A percentile compares a stretch with the other conserved stretches of the same genome.
These are phyloP conservation scores for Pantala flavescens DNA, from an alignment of 1,140 invertebrate genomes.

Conservation along the genomic window DNA sequence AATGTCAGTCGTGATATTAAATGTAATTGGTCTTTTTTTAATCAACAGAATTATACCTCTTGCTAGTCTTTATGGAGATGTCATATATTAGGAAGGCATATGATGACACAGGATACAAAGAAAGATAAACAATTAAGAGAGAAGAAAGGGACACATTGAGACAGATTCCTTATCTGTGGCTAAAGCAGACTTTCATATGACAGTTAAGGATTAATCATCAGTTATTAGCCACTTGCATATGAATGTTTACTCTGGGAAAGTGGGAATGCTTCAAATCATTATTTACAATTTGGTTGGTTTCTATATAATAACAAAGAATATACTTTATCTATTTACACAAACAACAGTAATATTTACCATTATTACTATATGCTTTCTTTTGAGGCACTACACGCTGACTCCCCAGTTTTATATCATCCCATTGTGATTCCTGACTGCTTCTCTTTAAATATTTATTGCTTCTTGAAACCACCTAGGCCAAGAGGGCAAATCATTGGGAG, in stretches of 20 bases:
- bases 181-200: too few species aligned
- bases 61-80: too few species aligned
- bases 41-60: too few species aligned
- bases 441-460: too few species aligned
- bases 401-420: not conserved
- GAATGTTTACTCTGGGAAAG: too few species aligned
- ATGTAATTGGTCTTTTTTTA: not conserved
- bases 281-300: not conserved
- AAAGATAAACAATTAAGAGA: too few species aligned
- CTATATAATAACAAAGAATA: conserved; percentile 8
- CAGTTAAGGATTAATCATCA: too few species aligned
- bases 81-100: too few species aligned
- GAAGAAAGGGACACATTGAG: too few species aligned
- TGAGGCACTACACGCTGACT: conserved; percentile 7
- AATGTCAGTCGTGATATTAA: not conserved
- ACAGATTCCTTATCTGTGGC: too few species aligned
- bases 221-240: too few species aligned
- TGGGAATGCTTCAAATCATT: not conserved
- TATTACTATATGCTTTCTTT: not conserved
- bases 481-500: not conserved
- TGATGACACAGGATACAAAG: too few species aligned
- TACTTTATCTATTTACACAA: conserved; percentile 8
- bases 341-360: conserved; percentile 7
- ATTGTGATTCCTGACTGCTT: not conserved
- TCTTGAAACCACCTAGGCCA: not conserved